Conservation (phyloP, 2,113 vertebrate genomes). For the Embiotoca jacksoni region DNA sequence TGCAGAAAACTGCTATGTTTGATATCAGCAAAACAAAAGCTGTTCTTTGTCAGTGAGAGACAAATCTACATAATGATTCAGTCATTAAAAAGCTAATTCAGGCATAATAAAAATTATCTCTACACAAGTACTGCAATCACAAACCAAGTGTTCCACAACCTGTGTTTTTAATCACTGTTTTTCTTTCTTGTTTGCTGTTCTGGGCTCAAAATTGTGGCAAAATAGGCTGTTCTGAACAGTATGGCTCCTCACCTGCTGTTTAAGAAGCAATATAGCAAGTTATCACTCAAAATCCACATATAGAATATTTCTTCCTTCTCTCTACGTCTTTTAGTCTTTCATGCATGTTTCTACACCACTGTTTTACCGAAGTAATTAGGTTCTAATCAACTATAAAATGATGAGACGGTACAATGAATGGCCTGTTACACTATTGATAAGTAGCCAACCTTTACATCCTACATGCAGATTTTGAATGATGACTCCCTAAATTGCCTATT, state of each 20-base stretch:
- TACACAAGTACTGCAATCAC: not conserved
- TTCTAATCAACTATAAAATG: too few relatives aligned
- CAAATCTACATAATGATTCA: not conserved
- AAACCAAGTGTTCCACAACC: not conserved
- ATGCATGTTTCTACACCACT: too few relatives aligned
- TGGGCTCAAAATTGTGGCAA: not conserved
- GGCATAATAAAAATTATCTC: not conserved
- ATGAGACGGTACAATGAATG: too few relatives aligned
- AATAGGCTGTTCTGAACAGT: too few relatives aligned
- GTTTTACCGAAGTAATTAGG: too few relatives aligned
- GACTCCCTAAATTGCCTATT: too few relatives aligned
- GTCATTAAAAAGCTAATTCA: not conserved
- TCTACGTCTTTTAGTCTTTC: too few relatives aligned
- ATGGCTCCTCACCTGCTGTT: not conserved
- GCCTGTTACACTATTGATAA: too few relatives aligned
- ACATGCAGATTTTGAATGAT: too few relatives aligned
- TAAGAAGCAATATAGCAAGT: not conserved
- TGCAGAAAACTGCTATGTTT: not conserved
- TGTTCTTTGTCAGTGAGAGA: conserved; percentile 43
- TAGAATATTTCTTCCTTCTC: too few relatives aligned
- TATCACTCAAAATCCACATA: too few relatives aligned
- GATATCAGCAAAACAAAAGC: conserved; percentile 35
- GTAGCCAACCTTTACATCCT: too few relatives aligned
- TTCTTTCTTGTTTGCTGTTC: not conserved
- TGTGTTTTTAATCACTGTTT: not conserved